A percentile compares a stretch with the other conserved stretches of the same genome.
phyloP scores from a whole-genome alignment of 2,113 vertebrate genomes.

The Podarcis raffonei region DNA sequence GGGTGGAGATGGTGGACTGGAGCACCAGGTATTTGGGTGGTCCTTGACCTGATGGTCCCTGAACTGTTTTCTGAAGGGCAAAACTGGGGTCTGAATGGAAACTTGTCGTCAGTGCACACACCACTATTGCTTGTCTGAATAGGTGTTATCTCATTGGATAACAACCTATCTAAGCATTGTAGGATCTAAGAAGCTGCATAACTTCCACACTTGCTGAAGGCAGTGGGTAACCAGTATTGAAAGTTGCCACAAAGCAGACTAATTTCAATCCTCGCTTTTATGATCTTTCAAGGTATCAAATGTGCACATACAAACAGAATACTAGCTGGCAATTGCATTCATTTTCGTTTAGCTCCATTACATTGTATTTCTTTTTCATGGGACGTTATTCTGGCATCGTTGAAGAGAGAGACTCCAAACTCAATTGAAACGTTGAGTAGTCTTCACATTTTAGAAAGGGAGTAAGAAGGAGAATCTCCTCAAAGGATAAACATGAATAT shows the following conservation, averaged over 20 bases:
- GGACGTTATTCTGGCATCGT: constrained; percentile 20
- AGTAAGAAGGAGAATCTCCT: constrained; percentile 41
- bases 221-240: neutral
- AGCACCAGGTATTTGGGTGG: no score
- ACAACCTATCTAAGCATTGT: neutral
- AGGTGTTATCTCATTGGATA: neutral
- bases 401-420: constrained; percentile 29
- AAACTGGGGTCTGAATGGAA: no score
- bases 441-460: neutral
- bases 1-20: no score
- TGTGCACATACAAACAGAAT: constrained; percentile 41
- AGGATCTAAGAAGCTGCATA: constrained; percentile 29
- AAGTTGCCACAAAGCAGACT: neutral
- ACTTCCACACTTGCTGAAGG: neutral
- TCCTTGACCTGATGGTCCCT: no score
- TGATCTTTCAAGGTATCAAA: no score
- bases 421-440: constrained; percentile 51
- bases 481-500: constrained; percentile 54
- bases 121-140: neutral
- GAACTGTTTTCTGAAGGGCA: no score
- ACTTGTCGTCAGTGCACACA: no score
- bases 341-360: constrained; percentile 56
- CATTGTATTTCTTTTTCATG: constrained; percentile 54
- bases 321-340: constrained; percentile 38
- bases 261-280: neutral